Percentiles rank a stretch among this genome's conserved stretches.
These are phyloP conservation scores for Ormyrus pomaceus DNA, from an alignment of 2,888 invertebrate species.

Conservation along the genomic window DNA sequence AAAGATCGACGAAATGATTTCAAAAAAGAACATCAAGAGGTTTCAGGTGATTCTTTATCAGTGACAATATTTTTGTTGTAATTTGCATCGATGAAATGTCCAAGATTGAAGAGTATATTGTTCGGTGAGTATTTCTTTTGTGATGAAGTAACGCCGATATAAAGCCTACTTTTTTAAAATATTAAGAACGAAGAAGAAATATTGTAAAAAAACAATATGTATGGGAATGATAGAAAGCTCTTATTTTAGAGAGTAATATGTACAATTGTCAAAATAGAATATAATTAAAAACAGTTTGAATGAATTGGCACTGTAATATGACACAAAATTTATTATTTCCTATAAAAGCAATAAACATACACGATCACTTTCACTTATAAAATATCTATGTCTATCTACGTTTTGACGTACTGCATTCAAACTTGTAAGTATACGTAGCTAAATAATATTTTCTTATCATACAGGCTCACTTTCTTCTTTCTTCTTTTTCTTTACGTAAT, in stretches of 20 bases:
- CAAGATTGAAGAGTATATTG: constrained; percentile 53
- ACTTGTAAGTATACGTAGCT: constrained; percentile 57
- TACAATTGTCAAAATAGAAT: constrained; percentile 41
- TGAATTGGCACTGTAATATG: constrained; percentile 61
- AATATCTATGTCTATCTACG: constrained; percentile 68
- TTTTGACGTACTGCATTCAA: constrained; percentile 59
- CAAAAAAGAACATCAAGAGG: constrained; percentile 25
- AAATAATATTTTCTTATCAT: constrained; percentile 36
- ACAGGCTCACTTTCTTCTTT: constrained; percentile 42
- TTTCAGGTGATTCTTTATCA: constrained; percentile 49
- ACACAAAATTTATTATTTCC: constrained; percentile 73
- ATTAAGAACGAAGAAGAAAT: constrained; percentile 13
- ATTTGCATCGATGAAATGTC: constrained; percentile 48
- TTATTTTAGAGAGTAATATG: constrained; percentile 42
- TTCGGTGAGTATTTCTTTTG: constrained; percentile 57
- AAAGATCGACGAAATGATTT: constrained; percentile 55
- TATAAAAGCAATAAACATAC: constrained; percentile 71
- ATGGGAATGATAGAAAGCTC: constrained; percentile 28
- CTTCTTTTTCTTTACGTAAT: constrained; percentile 20
- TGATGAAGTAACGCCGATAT: constrained; percentile 38
- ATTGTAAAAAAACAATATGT: constrained; percentile 44
- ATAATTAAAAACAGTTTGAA: constrained; percentile 52
- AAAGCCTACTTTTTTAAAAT: constrained; percentile 33
- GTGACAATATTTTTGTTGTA: constrained; percentile 50
- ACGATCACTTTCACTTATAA: constrained; percentile 72